Evolutionary conservation across 2,113 vertebrate species (phyloP), one percentile per base, ranked within the genome.

Genomic region (Xiphorhynchus elegans): DNA sequence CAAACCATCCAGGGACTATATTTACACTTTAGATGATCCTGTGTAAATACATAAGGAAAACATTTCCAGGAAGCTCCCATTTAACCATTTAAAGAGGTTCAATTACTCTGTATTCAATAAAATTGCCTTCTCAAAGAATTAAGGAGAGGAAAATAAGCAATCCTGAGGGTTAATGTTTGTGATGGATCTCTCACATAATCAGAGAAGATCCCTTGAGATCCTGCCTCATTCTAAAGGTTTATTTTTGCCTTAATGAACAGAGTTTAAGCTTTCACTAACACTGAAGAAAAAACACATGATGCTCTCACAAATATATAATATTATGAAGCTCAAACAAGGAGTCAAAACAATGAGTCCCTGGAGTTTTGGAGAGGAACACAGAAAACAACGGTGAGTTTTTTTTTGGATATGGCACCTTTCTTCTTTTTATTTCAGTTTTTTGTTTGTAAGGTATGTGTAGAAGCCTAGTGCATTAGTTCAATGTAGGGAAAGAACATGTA

Each of bases 21-120:
- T 90, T 93, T 92, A 70, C 88, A 47, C 35, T 91, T 91, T n/a
- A 60, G 64, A 93, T 70, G 35, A 81, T 86, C 72, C 52, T 89
- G 40, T 83, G 58, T 84, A 89, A 92, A 91, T 63, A 77, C 37
- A 83, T 2, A 49, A 53, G 83, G 69, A 93, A 95, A 94, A 95
- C 60, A 91, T 84, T 96, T 95, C 95, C 59, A 74, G 82, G 93
- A 92, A 97, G n/a, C 13, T 88, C 44, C 11, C 19, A 11, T 88
- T 90, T 88, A 86, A 40, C 74, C 52, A 88, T 94, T 88, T 64
- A 56, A 86, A 64, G 63, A 76, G 3, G 10, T 39, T 42, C 9
- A 10, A 40, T 92, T 78, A 77, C 49, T 72, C 53, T 47, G 49
- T 64, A 68, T 87, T 97, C 74, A 81, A 87, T 76, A 92, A 82